These are phyloP conservation scores for Zophobas atratus DNA, from an alignment of 1,140 invertebrate genomes.

Conservation along the genomic window DNA sequence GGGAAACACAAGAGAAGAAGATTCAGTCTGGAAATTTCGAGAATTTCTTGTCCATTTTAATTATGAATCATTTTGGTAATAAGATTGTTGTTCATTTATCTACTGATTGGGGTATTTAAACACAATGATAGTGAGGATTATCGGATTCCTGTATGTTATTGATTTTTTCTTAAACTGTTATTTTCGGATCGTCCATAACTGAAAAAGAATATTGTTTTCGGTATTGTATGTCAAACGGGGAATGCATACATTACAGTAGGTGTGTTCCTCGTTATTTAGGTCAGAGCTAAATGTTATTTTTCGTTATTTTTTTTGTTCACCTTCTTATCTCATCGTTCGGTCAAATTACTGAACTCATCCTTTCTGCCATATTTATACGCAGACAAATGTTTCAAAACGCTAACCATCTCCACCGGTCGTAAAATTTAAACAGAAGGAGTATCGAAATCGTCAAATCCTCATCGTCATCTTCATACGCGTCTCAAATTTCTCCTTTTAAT, in stretches of 20 bases:
- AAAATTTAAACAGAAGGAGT: neutral
- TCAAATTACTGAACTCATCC: too few species aligned
- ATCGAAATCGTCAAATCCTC: neutral
- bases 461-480: neutral
- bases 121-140: constrained; percentile 3
- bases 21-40: neutral
- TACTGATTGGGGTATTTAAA: neutral
- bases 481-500: constrained; percentile 20
- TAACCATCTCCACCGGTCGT: neutral
- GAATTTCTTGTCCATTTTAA: constrained; percentile 1
- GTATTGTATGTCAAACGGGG: too few species aligned
- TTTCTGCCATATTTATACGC: too few species aligned
- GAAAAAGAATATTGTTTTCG: too few species aligned
- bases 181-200: too few species aligned
- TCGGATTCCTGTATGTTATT: neutral
- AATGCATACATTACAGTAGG: too few species aligned
- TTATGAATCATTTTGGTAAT: constrained; percentile 8
- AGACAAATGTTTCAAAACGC: too few species aligned
- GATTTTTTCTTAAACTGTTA: neutral
- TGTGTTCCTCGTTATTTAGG: too few species aligned
- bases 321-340: too few species aligned
- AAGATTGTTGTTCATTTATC: constrained; percentile 4
- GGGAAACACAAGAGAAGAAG: too few species aligned
- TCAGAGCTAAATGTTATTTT: too few species aligned
- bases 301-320: too few species aligned